Evolutionary conservation across 2,797 vertebrate genomes (phyloP).

Genomic region (Neosilurus hyrtlii): DNA sequence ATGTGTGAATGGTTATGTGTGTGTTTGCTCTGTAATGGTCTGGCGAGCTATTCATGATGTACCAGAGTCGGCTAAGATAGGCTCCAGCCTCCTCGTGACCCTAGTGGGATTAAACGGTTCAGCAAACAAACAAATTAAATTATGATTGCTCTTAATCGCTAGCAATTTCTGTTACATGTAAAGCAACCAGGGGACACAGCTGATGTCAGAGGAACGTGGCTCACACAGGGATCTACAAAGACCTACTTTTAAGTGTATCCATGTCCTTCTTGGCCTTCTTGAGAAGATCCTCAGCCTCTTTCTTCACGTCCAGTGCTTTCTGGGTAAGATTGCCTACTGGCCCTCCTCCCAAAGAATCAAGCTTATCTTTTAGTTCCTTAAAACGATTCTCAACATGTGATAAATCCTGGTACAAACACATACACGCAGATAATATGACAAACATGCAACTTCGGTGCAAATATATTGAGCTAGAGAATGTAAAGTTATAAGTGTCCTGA

Average conservation of each 20-base stretch:
- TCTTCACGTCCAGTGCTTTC: slow-evolving; percentile 66
- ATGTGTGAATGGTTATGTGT: too few relatives aligned
- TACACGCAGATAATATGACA: neutral
- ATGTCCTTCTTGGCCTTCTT: slow-evolving; percentile 74
- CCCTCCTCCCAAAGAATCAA: slow-evolving; percentile 62
- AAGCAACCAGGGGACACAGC: neutral
- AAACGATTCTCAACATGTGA: slow-evolving; percentile 70
- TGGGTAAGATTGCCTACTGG: slow-evolving; percentile 62
- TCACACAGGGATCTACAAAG: neutral
- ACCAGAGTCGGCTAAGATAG: too few relatives aligned
- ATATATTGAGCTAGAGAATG: neutral
- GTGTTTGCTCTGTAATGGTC: too few relatives aligned
- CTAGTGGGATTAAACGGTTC: too few relatives aligned
- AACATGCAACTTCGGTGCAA: neutral
- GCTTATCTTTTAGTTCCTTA: slow-evolving; percentile 68
- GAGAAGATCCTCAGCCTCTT: slow-evolving; percentile 75
- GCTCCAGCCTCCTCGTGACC: too few relatives aligned
- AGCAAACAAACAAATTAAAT: neutral
- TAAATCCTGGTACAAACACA: slow-evolving; percentile 64
- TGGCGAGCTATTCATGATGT: too few relatives aligned
- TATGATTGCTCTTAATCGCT: neutral
- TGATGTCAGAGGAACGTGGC: neutral
- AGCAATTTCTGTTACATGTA: neutral
- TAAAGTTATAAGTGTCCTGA: neutral
- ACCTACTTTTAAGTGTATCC: slow-evolving; percentile 74